phyloP scores from a whole-genome alignment of 2,113 vertebrate species.

The Indri indri region DNA sequence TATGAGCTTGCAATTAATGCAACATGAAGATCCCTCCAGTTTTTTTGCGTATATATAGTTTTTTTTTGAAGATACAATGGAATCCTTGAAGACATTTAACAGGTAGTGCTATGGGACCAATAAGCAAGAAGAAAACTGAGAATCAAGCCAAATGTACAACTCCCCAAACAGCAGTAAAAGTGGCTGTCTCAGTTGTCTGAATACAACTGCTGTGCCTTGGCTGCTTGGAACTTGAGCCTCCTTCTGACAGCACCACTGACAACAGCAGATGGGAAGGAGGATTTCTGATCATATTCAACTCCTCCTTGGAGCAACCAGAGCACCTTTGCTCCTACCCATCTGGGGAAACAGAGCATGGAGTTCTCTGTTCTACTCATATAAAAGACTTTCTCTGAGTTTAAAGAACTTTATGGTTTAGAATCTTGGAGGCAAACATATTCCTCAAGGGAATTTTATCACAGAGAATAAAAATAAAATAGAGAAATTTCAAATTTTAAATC shows the following conservation, averaged over 20 bases:
- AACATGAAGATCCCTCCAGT: not conserved
- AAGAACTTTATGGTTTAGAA: not conserved
- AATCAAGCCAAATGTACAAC: not conserved
- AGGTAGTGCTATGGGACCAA: not conserved
- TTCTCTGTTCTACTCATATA: not conserved
- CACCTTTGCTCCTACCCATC: not conserved
- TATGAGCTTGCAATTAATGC: not conserved
- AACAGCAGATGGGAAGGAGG: not conserved
- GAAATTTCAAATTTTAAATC: not conserved
- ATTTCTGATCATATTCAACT: not conserved
- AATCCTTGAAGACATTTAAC: not conserved
- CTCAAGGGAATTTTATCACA: not conserved
- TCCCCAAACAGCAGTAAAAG: not conserved
- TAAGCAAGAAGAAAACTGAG: not conserved
- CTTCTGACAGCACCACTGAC: not conserved
- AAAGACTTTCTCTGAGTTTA: not conserved
- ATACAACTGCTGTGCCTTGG: not conserved
- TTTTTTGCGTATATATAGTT: too few species aligned
- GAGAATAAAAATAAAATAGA: not conserved
- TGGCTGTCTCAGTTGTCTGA: not conserved
- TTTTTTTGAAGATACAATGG: not conserved
- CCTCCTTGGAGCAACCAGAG: not conserved
- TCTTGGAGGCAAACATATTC: not conserved
- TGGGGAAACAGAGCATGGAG: not conserved
- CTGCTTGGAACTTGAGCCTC: not conserved